Evolutionary conservation across 2,888 invertebrate species (phyloP).

Genomic region (Melikaiella ostensackeni): DNA sequence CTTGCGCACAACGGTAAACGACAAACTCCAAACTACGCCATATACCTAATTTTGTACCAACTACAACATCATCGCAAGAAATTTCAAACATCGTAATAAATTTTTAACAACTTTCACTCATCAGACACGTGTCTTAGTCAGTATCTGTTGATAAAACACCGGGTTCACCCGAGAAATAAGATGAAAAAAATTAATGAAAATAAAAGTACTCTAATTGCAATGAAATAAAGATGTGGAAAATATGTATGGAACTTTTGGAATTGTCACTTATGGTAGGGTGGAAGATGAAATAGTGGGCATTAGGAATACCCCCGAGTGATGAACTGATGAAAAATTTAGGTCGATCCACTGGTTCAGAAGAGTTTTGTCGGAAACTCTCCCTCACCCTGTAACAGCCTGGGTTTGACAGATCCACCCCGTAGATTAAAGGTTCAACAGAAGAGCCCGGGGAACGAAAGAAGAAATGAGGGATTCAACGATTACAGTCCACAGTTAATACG

Average conservation of each 20-base stretch:
- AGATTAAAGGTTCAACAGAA: constrained; percentile 39
- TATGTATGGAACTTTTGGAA: not conserved
- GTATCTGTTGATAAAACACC: too few species aligned
- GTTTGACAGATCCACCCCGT: constrained; percentile 38
- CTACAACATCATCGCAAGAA: too few species aligned
- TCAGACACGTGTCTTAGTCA: too few species aligned
- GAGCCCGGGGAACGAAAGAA: constrained; percentile 34
- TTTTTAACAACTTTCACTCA: too few species aligned
- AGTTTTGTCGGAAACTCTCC: constrained; percentile 26
- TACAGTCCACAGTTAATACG: constrained; percentile 36
- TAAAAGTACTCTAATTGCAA: not conserved
- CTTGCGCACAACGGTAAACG: too few species aligned
- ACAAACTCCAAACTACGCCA: too few species aligned
- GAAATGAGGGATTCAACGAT: constrained; percentile 32
- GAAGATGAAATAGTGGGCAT: not conserved
- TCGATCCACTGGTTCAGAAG: constrained; percentile 34
- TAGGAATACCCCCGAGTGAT: not conserved
- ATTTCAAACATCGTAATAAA: too few species aligned
- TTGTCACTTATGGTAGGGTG: not conserved
- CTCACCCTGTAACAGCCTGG: constrained; percentile 24
- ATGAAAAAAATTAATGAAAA: not conserved
- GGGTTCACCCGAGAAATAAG: too few species aligned
- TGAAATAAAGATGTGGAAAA: not conserved
- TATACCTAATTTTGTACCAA: too few species aligned
- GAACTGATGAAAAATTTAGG: constrained; percentile 30